Evolutionary conservation across 2,797 vertebrate species (phyloP), one percentile per base, ranked within the genome.

Genomic region (Malurus splendens): DNA sequence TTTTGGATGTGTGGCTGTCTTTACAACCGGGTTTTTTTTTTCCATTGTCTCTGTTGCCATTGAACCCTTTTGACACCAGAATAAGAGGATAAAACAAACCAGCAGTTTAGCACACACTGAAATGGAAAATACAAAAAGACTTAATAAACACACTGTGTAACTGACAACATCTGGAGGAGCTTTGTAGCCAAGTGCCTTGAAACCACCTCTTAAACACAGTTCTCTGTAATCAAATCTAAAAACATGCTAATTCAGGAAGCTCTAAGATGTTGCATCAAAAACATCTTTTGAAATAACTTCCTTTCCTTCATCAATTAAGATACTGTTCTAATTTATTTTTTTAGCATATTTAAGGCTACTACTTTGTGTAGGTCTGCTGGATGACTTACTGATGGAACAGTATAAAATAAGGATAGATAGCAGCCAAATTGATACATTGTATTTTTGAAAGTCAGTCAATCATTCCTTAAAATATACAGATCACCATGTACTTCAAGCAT

Each of bases 81-180:
- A 64, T 57, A 82, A 86, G 32, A 59, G 52, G 50, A 90, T 90
- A 70, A 92, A 91, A 64, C 45, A 84, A 90, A 90, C 12, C 39
- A 77, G 47, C 72, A 93, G 72, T 86, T 94, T 84, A 86, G 42
- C 64, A 82, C 74, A 90, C 45, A 82, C 12, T 80, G 86, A 90
- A 94, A 93, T 82, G 91, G 91, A 94, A 94, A 94, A 93, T 86
- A 78, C 7, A 0, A 85, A 87, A 72, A 80, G 30, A 19, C 28
- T 91, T 92, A 88, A 94, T 73, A 82, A 94, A 90, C 74, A 82
- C 57, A 65, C 50, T 73, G 47, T 79, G 54, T 84, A 92, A 93
- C 67, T 71, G 81, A 90, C 77, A 93, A 92, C 86, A 93, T 88
- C 88, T 94, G 94, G 83, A 82, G 48, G 10, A 65, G n/a, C 38